These are phyloP conservation scores for Trissolcus japonicus DNA, from an alignment of 2,888 invertebrate species.

Conservation along the genomic window DNA sequence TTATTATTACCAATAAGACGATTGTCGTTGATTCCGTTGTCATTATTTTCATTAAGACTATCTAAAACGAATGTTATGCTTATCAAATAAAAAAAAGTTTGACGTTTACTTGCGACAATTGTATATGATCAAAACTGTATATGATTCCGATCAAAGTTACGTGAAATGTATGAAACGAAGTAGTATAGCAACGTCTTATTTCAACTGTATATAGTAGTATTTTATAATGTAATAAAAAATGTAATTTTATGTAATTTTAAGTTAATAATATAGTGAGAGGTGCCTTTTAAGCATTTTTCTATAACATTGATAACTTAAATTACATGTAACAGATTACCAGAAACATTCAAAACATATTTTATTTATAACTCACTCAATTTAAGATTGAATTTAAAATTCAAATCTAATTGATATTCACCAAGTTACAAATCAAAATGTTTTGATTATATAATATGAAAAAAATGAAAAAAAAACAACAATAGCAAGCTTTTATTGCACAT, in stretches of 20 bases:
- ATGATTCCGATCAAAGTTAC: conserved; percentile 62
- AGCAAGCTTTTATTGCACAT: conserved; percentile 68
- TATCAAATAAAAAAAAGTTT: conserved; percentile 1
- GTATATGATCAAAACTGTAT: conserved; percentile 39
- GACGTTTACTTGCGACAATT: conserved; percentile 12
- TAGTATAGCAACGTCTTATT: conserved; percentile 61
- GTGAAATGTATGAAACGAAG: conserved; percentile 55
- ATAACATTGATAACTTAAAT: conserved; percentile 44
- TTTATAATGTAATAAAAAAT: conserved; percentile 64
- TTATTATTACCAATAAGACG: not conserved
- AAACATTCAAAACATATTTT: conserved; percentile 37
- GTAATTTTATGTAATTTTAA: conserved; percentile 73
- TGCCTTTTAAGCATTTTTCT: conserved; percentile 68
- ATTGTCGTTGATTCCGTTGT: conserved; percentile 11
- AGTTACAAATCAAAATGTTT: conserved; percentile 13
- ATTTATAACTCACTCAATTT: conserved; percentile 13
- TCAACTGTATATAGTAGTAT: conserved; percentile 74
- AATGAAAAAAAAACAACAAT: too few species aligned
- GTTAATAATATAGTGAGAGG: conserved; percentile 69
- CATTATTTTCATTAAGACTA: not conserved
- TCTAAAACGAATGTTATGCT: not conserved
- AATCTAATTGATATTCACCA: conserved; percentile 14
- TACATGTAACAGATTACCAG: conserved; percentile 15
- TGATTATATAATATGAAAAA: conserved; percentile 8
- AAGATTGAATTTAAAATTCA: not conserved